phyloP scores from a whole-genome alignment of 2,113 vertebrate genomes.

The Clarias batrachus region DNA sequence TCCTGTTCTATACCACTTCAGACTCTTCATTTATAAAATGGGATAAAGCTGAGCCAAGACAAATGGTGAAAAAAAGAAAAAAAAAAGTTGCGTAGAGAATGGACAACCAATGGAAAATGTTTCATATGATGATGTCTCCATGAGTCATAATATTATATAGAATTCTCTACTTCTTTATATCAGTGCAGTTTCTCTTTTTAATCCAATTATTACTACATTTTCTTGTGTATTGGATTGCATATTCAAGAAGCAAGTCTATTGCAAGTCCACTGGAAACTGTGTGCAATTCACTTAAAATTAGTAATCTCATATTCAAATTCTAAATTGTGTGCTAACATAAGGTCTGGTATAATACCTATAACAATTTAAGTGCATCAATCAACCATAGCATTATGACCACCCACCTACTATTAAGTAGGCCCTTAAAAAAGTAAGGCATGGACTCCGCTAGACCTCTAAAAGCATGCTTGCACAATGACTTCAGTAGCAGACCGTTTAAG shows the following conservation, averaged over 20 bases:
- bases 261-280: background rate
- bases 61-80: constrained; percentile 21
- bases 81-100: constrained; percentile 36
- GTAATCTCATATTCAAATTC: background rate
- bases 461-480: no score
- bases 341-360: background rate
- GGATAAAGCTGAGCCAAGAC: constrained; percentile 22
- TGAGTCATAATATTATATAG: constrained; percentile 1
- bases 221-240: background rate
- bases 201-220: background rate
- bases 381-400: no score
- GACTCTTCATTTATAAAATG: constrained; percentile 36
- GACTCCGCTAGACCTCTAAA: no score
- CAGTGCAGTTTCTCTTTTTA: constrained; percentile 28
- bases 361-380: background rate
- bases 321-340: background rate
- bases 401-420: no score
- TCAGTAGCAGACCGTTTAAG: no score
- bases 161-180: background rate
- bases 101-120: constrained; percentile 46
- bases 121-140: constrained; percentile 41
- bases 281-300: background rate
- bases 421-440: no score
- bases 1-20: constrained; percentile 22
- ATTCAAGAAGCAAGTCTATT: constrained; percentile 5